Evolutionary conservation across 1,140 invertebrate genomes (phyloP).

Genomic region (Pogonomyrmex californicus): DNA sequence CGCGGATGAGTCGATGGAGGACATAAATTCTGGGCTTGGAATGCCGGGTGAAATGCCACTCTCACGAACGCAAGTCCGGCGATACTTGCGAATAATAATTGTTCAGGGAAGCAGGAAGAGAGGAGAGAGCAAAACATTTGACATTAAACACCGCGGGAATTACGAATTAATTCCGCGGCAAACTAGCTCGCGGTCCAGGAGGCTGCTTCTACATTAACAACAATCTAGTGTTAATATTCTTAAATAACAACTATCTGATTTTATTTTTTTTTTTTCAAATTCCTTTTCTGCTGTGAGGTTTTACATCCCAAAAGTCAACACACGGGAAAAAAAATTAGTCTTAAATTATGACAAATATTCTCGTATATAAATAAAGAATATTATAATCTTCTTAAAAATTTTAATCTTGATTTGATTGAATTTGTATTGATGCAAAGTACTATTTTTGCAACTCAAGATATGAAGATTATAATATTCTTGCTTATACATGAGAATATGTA

Average conservation of each 20-base stretch:
- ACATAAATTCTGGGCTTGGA: constrained; percentile 37
- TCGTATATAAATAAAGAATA: too few species aligned
- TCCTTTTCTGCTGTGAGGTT: neutral
- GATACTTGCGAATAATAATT: neutral
- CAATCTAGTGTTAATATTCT: neutral
- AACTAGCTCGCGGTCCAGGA: neutral
- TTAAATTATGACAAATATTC: too few species aligned
- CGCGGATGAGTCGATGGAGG: constrained; percentile 26
- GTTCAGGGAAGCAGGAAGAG: neutral
- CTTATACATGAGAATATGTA: too few species aligned
- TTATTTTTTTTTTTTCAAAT: neutral
- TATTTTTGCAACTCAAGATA: too few species aligned
- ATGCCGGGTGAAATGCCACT: constrained; percentile 6
- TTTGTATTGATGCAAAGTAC: too few species aligned
- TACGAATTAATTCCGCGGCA: too few species aligned
- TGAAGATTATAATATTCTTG: too few species aligned
- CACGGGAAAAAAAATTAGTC: too few species aligned
- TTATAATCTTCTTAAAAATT: too few species aligned
- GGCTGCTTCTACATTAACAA: neutral
- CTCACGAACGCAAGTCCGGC: neutral
- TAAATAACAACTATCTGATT: neutral
- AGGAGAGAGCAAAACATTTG: neutral
- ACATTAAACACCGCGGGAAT: neutral
- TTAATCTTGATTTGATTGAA: too few species aligned
- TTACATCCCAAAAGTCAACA: too few species aligned